Percentiles rank a stretch among this genome's conserved stretches.
Conservation (phyloP, 2,113 vertebrate species). For the Oenanthe oenanthe region DNA sequence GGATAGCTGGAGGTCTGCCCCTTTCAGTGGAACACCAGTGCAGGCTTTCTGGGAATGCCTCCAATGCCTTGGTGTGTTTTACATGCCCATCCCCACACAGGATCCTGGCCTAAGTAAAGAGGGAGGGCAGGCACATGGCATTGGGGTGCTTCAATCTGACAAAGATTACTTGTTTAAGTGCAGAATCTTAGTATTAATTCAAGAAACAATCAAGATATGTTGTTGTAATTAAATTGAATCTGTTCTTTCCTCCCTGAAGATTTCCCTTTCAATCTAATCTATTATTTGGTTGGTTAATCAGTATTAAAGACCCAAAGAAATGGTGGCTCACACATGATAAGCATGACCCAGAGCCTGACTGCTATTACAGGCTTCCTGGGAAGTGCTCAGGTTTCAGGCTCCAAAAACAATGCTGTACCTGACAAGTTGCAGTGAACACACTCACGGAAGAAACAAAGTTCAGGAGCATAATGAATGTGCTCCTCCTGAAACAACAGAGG, state of each 20-base stretch:
- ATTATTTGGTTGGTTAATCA: neutral
- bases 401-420: neutral
- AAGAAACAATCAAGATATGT: neutral
- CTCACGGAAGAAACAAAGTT: neutral
- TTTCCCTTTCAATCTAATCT: slow-evolving; percentile 28
- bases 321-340: neutral
- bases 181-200: neutral
- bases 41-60: neutral
- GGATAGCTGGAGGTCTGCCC: neutral
- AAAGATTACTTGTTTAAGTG: slow-evolving; percentile 17
- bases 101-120: neutral
- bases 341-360: neutral
- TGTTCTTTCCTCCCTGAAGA: neutral
- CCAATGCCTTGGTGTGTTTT: neutral
- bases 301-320: neutral
- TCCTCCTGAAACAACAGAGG: neutral
- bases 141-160: neutral
- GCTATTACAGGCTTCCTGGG: neutral
- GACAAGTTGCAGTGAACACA: neutral
- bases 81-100: fast-evolving
- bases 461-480: neutral
- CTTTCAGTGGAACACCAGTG: neutral
- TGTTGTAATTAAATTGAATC: slow-evolving; percentile 7
- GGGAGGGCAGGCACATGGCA: fast-evolving
- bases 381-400: neutral